Base-by-base conservation (phyloP, 2,113 vertebrate genomes). In the Trogon melanurus region DNA sequence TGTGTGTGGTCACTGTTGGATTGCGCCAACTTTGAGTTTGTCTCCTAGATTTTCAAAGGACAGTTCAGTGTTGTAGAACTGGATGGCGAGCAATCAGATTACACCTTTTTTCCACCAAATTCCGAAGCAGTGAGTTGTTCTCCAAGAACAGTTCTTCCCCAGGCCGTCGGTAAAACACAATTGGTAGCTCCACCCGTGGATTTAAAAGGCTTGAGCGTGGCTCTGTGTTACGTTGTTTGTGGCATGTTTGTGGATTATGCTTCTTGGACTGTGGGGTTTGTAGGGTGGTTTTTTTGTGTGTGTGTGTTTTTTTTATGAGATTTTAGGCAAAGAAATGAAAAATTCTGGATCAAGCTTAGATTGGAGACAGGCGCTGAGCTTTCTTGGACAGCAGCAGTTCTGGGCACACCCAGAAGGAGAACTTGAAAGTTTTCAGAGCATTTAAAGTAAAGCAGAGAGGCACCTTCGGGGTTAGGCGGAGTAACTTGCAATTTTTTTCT, bases 381-480 rank as follows among this genome's bases (percentile, higher is more conserved):
- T 71, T 58, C 70, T 84, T 60, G 89, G 69, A 34, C 44, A 62
- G 80, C 44, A 47, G 56, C 36, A 47, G 34, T 75, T 64, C 38
- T 75, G 79, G 74, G 41, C 81, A 85, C 89, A 53, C 92, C 85
- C 90, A 91, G 51, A 29, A 79, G 47, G 65, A 87, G 85, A 88
- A 79, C 81, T 66, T 71, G 30, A 50, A 70, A 78, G 80, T 70
- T 89, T 92, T 92, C 67, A 66, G 58, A 86, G 83, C 41, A 13
- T 83, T 92, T 93, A 8, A 71, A 85, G 45, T 89, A 30, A 62
- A 74, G 66, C 30, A 54, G 60, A 51, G 89, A 45, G 84, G 78
- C 76, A 89, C 84, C 87, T 93, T 88, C 81, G 64, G 92, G 93
- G 88, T 74, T 85, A 93, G 95, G 85, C 72, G 90, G 74, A 71